Evolutionary conservation across 2,888 invertebrate genomes (phyloP).

Genomic region (Diaphora mendica): DNA sequence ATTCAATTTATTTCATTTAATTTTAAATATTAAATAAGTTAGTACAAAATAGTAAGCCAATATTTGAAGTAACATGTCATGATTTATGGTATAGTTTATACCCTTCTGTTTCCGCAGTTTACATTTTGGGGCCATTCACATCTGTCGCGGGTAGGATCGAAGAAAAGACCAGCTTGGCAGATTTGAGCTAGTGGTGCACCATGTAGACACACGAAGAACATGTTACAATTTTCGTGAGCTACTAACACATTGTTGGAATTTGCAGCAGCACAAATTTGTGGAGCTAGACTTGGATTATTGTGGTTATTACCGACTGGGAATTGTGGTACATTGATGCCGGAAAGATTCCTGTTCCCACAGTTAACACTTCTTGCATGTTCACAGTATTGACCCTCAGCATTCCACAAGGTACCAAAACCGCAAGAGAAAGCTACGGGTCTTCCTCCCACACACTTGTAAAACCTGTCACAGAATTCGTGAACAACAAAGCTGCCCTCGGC

Average conservation of each 20-base stretch:
- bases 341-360: slow-evolving; percentile 36
- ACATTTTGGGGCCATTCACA: slow-evolving; percentile 66
- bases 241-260: slow-evolving; percentile 51
- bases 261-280: slow-evolving; percentile 50
- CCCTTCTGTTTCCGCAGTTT: slow-evolving; percentile 45
- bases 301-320: slow-evolving; percentile 30
- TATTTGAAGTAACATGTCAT: neutral
- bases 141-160: slow-evolving; percentile 46
- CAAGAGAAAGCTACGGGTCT: slow-evolving; percentile 39
- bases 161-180: slow-evolving; percentile 54
- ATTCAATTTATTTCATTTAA: neutral
- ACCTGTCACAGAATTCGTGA: slow-evolving; percentile 52
- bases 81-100: neutral
- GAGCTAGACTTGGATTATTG: slow-evolving; percentile 53
- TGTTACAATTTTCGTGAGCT: slow-evolving; percentile 61
- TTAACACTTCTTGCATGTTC: slow-evolving; percentile 40
- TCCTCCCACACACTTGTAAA: slow-evolving; percentile 48
- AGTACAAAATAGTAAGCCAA: neutral
- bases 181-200: slow-evolving; percentile 46
- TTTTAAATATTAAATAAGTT: neutral
- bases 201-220: slow-evolving; percentile 60
- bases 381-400: slow-evolving; percentile 41
- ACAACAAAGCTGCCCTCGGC: slow-evolving; percentile 45
- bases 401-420: slow-evolving; percentile 34
- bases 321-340: neutral